These are phyloP conservation scores for Tarsius wallacei DNA, from an alignment of 2,797 vertebrate species.

Conservation along the genomic window DNA sequence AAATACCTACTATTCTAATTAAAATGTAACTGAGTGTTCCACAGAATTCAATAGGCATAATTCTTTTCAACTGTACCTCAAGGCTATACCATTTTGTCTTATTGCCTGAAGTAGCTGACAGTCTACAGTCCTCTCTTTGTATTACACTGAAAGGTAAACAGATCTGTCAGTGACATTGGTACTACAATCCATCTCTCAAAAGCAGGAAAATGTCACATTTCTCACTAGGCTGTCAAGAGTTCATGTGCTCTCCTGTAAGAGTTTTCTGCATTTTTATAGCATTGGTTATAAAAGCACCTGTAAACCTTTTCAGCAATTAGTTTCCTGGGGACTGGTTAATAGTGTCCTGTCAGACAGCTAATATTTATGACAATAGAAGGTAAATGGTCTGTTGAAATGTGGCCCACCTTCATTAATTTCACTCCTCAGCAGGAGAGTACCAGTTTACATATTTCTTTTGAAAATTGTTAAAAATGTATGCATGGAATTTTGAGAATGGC, in stretches of 20 bases:
- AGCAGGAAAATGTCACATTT: constrained; percentile 65
- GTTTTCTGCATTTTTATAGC: constrained; percentile 57
- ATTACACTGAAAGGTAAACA: constrained; percentile 71
- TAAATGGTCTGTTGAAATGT: constrained; percentile 66
- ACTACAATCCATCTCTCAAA: constrained; percentile 74
- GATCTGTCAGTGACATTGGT: constrained; percentile 65
- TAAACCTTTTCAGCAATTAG: constrained; percentile 79
- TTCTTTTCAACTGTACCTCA: constrained; percentile 21
- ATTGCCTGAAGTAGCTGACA: constrained; percentile 60
- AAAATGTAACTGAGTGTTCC: constrained; percentile 22
- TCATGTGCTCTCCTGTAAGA: background rate
- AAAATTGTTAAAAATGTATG: constrained; percentile 74
- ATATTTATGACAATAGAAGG: constrained; percentile 63
- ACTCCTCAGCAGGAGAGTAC: constrained; percentile 22
- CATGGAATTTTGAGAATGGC: constrained; percentile 9
- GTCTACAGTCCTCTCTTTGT: constrained; percentile 54
- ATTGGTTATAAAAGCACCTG: constrained; percentile 37
- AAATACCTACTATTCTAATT: background rate
- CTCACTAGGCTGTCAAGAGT: constrained; percentile 58
- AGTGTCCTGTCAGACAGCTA: constrained; percentile 62
- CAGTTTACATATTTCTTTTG: constrained; percentile 73
- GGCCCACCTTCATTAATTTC: constrained; percentile 64
- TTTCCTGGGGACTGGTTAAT: constrained; percentile 72
- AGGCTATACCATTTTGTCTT: background rate
- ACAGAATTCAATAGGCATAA: background rate